Conservation (phyloP, 2,797 vertebrate genomes). For the Enteromius mattozi region DNA sequence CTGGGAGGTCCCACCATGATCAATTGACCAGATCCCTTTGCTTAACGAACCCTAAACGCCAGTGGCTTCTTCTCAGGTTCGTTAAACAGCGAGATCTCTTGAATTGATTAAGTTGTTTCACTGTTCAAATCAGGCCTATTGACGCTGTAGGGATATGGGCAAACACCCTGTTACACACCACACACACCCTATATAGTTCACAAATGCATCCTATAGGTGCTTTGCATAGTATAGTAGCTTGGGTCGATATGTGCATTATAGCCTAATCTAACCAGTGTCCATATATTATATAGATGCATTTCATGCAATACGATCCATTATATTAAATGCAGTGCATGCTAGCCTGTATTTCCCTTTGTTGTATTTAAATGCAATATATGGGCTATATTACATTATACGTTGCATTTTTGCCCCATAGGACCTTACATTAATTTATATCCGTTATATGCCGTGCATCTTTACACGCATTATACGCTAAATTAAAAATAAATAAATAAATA, state of each 20-base stretch:
- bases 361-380: not conserved
- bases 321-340: not conserved
- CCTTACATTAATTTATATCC: not conserved
- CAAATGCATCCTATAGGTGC: not conserved
- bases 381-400: not conserved
- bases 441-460: not conserved
- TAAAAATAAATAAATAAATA: too few relatives aligned
- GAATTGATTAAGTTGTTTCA: constrained; percentile 33
- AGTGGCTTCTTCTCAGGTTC: constrained; percentile 20
- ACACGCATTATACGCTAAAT: not conserved
- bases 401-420: not conserved
- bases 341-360: not conserved
- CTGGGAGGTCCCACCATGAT: constrained; percentile 16
- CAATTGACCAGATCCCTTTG: constrained; percentile 17
- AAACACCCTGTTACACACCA: not conserved
- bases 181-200: not conserved
- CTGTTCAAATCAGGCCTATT: not conserved
- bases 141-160: not conserved
- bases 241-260: not conserved
- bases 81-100: constrained; percentile 26
- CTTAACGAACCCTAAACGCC: constrained; percentile 30
- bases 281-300: not conserved
- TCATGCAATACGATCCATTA: not conserved
- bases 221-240: not conserved
- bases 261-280: not conserved